Conservation (phyloP, 2,797 vertebrate genomes). For the Prunella strophiata region DNA sequence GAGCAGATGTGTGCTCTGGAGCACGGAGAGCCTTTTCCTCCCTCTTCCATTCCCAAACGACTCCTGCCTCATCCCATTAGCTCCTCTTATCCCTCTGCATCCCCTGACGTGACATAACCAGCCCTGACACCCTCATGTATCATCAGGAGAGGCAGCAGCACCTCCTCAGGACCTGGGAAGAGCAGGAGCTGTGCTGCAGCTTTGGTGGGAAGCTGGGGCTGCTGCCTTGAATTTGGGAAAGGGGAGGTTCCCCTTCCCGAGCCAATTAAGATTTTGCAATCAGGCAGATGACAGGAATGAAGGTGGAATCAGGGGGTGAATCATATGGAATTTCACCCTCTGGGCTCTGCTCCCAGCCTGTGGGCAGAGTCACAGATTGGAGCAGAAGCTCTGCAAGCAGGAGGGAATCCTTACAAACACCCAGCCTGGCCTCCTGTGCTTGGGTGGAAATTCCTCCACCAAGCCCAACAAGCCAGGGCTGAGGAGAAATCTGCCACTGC, state of each 20-base stretch:
- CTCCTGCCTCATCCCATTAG: constrained; percentile 56
- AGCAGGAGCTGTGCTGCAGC: neutral
- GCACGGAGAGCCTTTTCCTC: constrained; percentile 48
- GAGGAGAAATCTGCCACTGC: neutral
- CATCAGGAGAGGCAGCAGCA: neutral
- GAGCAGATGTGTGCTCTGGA: constrained; percentile 78
- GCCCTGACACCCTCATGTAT: constrained; percentile 54
- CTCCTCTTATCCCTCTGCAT: constrained; percentile 25
- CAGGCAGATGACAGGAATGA: neutral
- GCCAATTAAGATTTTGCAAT: neutral
- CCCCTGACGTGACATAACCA: neutral
- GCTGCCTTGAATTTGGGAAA: neutral
- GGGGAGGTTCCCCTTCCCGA: neutral
- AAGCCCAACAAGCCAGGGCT: neutral
- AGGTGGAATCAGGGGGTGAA: neutral
- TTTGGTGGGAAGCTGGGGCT: neutral
- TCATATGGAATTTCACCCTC: constrained; percentile 13
- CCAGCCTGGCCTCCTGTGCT: neutral
- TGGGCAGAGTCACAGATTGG: neutral
- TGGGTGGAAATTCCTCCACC: neutral
- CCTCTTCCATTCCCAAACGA: constrained; percentile 11
- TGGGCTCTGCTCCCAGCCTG: neutral
- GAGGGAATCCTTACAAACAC: neutral
- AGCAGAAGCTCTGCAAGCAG: neutral
- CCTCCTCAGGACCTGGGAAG: neutral